Conservation (phyloP, 92 coral and sea anemone species). For the Paragorgia papillata region DNA sequence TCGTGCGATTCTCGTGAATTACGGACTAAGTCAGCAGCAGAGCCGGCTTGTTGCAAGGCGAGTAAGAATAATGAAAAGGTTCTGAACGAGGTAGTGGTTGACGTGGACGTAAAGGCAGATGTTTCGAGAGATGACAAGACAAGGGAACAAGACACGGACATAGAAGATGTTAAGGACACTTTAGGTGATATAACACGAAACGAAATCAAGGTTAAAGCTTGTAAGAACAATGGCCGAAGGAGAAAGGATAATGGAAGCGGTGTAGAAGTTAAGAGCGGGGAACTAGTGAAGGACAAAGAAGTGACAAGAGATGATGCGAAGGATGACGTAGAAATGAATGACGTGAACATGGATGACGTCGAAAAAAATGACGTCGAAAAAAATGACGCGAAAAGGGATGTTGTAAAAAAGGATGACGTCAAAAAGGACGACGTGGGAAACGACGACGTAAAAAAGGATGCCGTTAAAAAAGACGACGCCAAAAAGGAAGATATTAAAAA, state of each 20-base stretch:
- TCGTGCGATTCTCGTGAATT: slow-evolving; percentile 10
- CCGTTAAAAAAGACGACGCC: slow-evolving; percentile 39
- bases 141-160: slow-evolving; percentile 48
- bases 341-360: too few relatives aligned
- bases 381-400: slow-evolving; percentile 36
- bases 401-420: slow-evolving; percentile 49
- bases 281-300: slow-evolving; percentile 45
- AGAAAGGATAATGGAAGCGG: slow-evolving; percentile 24
- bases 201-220: slow-evolving; percentile 5
- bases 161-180: slow-evolving; percentile 42
- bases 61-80: slow-evolving; percentile 44
- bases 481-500: slow-evolving; percentile 89
- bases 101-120: slow-evolving; percentile 42
- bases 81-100: slow-evolving; percentile 12
- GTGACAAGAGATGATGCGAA: slow-evolving; percentile 34
- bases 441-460: slow-evolving; percentile 3
- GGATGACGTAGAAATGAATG: slow-evolving; percentile 50
- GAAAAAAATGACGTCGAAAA: slow-evolving; percentile 38
- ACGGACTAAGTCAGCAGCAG: not conserved
- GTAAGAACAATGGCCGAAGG: slow-evolving; percentile 10
- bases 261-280: slow-evolving; percentile 26
- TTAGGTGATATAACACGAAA: slow-evolving; percentile 33
- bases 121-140: slow-evolving; percentile 37
- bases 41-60: slow-evolving; percentile 5
- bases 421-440: slow-evolving; percentile 46